Conservation (phyloP, 2,888 invertebrate genomes). For the Drosophila anomelani region DNA sequence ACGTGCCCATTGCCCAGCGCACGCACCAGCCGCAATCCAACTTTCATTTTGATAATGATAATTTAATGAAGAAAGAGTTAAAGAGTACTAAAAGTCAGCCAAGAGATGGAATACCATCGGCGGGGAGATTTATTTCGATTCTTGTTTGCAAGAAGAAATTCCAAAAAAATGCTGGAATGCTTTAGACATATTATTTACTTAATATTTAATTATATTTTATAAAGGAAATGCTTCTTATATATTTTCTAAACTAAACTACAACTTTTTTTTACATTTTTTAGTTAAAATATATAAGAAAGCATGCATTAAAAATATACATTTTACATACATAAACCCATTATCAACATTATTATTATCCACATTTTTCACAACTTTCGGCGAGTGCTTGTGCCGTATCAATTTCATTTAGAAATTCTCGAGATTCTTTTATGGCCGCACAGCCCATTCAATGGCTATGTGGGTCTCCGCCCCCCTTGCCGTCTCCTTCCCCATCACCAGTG, state of each 20-base stretch:
- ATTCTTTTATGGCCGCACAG: constrained; percentile 42
- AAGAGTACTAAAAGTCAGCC: neutral
- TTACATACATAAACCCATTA: neutral
- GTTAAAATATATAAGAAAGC: neutral
- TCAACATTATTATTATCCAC: constrained; percentile 5
- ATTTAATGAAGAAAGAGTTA: constrained; percentile 37
- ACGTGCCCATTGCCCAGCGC: constrained; percentile 63
- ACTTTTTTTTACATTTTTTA: too few relatives aligned
- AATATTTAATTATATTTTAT: too few relatives aligned
- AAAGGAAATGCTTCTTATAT: too few relatives aligned
- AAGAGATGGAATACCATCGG: neutral
- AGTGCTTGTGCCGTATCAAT: constrained; percentile 35
- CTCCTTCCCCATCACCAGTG: constrained; percentile 1
- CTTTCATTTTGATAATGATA: constrained; percentile 74
- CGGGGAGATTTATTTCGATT: too few relatives aligned
- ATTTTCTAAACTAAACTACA: too few relatives aligned
- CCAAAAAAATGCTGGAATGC: neutral
- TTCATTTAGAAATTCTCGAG: constrained; percentile 67
- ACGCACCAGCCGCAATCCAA: constrained; percentile 40
- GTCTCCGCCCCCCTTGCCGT: constrained; percentile 1
- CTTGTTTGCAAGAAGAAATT: too few relatives aligned
- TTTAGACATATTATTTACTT: too few relatives aligned
- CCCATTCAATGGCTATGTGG: constrained; percentile 39
- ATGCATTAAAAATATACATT: neutral
- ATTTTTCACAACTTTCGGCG: constrained; percentile 20